Evolutionary conservation across 2,888 invertebrate species (phyloP).

Genomic region (Sarcophaga subvicina): DNA sequence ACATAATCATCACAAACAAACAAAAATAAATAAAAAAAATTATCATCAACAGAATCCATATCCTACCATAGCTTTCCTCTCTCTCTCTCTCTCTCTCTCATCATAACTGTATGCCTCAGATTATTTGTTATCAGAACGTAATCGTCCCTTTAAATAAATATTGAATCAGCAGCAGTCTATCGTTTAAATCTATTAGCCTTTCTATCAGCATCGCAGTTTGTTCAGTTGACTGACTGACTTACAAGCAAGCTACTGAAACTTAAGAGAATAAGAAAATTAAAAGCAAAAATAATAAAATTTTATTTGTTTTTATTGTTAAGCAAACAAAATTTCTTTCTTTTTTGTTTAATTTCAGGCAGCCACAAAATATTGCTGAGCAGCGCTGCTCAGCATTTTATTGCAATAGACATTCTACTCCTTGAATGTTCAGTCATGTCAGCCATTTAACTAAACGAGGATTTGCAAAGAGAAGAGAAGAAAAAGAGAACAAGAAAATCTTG

Average conservation of each 20-base stretch:
- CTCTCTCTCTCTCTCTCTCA: neutral
- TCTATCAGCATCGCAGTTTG: neutral
- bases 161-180: neutral
- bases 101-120: neutral
- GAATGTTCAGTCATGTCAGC: constrained; percentile 78
- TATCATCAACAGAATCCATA: constrained; percentile 48
- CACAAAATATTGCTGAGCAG: constrained; percentile 71
- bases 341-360: constrained; percentile 76
- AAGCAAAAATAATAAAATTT: constrained; percentile 71
- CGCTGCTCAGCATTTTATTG: constrained; percentile 43
- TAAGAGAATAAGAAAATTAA: constrained; percentile 45
- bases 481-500: constrained; percentile 14
- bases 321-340: constrained; percentile 73
- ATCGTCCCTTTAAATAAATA: constrained; percentile 66
- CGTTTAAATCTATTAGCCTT: neutral
- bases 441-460: constrained; percentile 61
- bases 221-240: constrained; percentile 7
- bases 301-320: constrained; percentile 80
- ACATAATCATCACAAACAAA: constrained; percentile 28
- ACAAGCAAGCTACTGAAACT: constrained; percentile 73
- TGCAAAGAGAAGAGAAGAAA: constrained; percentile 17
- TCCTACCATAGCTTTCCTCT: constrained; percentile 1
- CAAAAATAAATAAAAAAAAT: neutral
- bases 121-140: constrained; percentile 45
- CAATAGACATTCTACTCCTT: constrained; percentile 72